Percentiles rank a stretch among this genome's conserved stretches.
These are phyloP conservation scores for Pipistrellus nathusii DNA, from an alignment of 2,797 vertebrate genomes.

Conservation along the genomic window DNA sequence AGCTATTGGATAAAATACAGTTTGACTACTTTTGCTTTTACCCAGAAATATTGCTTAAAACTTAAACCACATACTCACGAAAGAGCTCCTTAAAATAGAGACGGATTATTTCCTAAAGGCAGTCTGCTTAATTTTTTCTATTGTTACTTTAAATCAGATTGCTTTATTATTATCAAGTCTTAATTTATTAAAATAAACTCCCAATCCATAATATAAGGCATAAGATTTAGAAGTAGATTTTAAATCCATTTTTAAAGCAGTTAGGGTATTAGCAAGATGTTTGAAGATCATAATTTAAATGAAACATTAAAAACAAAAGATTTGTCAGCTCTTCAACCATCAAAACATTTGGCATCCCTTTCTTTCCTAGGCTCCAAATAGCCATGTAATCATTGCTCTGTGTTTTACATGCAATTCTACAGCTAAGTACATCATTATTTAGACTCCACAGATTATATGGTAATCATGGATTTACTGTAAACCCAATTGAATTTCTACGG, in stretches of 20 bases:
- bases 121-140: slow-evolving; percentile 28
- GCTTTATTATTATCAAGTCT: slow-evolving; percentile 35
- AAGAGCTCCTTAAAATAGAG: background rate
- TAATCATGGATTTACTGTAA: slow-evolving; percentile 80
- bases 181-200: slow-evolving; percentile 55
- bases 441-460: slow-evolving; percentile 71
- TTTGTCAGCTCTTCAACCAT: slow-evolving; percentile 62
- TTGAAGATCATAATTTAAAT: slow-evolving; percentile 70
- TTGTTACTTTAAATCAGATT: slow-evolving; percentile 58
- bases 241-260: slow-evolving; percentile 54
- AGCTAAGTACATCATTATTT: slow-evolving; percentile 73
- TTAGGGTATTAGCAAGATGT: slow-evolving; percentile 33
- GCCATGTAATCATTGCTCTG: slow-evolving; percentile 61
- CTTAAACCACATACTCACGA: background rate
- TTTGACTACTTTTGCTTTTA: slow-evolving; percentile 25
- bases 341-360: slow-evolving; percentile 64
- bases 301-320: slow-evolving; percentile 65
- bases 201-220: slow-evolving; percentile 43
- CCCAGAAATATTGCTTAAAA: slow-evolving; percentile 29
- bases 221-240: slow-evolving; percentile 46
- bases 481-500: slow-evolving; percentile 77
- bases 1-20: background rate
- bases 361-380: slow-evolving; percentile 69
- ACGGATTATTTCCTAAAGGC: slow-evolving; percentile 65
- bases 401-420: slow-evolving; percentile 73